These are phyloP conservation scores for Dendrocopos noguchii DNA, from an alignment of 2,113 vertebrate genomes.

Conservation along the genomic window DNA sequence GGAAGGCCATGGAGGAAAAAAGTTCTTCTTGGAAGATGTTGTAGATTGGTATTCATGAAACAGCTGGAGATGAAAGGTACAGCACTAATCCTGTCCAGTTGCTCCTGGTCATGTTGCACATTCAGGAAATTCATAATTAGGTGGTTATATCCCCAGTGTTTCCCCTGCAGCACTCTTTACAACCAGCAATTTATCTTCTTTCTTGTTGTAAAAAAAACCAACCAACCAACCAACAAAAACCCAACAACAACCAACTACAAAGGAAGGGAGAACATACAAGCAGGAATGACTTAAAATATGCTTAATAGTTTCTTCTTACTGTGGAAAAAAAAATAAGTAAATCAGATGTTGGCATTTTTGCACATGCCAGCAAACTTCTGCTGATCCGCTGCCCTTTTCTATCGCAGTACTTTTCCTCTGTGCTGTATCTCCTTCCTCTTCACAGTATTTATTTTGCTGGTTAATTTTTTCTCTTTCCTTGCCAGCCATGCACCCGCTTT, in stretches of 20 bases:
- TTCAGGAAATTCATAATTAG: constrained; percentile 82
- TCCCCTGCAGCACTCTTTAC: constrained; percentile 67
- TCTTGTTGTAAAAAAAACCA: constrained; percentile 8
- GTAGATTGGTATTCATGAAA: constrained; percentile 69
- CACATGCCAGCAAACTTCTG: constrained; percentile 35
- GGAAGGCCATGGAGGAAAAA: constrained; percentile 26
- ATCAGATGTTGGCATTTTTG: constrained; percentile 20
- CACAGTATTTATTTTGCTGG: constrained; percentile 20
- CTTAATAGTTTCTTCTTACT: constrained; percentile 2
- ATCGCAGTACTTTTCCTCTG: constrained; percentile 44
- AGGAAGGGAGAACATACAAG: constrained; percentile 23
- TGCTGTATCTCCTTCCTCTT: constrained; percentile 22
- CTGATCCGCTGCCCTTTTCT: constrained; percentile 41
- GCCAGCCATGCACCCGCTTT: background rate
- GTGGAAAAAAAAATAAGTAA: background rate
- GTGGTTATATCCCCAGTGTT: constrained; percentile 70
- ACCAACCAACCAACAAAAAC: background rate
- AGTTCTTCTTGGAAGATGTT: constrained; percentile 49
- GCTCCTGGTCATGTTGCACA: constrained; percentile 71
- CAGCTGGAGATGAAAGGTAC: constrained; percentile 73
- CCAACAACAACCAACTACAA: background rate
- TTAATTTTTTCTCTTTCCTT: constrained; percentile 37
- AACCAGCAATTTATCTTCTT: constrained; percentile 62
- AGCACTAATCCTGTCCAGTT: constrained; percentile 73
- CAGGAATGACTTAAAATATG: constrained; percentile 5